Conservation (phyloP, 2,797 vertebrate genomes). For the Rhabdophis nuchalis region DNA sequence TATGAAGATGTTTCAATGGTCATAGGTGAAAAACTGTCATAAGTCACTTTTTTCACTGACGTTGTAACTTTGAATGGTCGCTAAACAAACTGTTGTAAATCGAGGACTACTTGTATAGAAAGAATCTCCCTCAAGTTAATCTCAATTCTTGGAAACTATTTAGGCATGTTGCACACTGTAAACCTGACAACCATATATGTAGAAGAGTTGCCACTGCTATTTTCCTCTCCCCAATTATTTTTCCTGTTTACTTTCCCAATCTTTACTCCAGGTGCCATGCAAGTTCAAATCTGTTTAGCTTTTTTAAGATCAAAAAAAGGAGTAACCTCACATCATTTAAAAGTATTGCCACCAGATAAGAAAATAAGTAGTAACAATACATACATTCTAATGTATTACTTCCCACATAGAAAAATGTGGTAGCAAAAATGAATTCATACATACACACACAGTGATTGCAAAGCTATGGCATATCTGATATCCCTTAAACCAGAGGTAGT, state of each 20-base stretch:
- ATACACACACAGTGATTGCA: neutral
- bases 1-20: too few relatives aligned
- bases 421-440: neutral
- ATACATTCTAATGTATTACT: neutral
- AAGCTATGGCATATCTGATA: neutral
- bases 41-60: too few relatives aligned
- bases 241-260: neutral
- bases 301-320: neutral
- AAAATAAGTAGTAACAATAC: neutral
- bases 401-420: neutral
- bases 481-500: neutral
- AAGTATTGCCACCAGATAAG: neutral
- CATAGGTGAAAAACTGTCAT: too few relatives aligned
- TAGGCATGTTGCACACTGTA: neutral
- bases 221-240: neutral
- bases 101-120: neutral
- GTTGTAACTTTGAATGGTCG: too few relatives aligned
- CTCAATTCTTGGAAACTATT: neutral
- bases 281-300: neutral
- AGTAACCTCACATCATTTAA: neutral
- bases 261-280: neutral
- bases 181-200: neutral
- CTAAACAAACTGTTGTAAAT: too few relatives aligned
- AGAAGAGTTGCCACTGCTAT: neutral
- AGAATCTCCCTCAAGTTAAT: neutral